Percentiles rank a stretch among this genome's conserved stretches.
These are phyloP conservation scores for Micromys minutus DNA, from an alignment of 2,113 vertebrate genomes.

Conservation along the genomic window DNA sequence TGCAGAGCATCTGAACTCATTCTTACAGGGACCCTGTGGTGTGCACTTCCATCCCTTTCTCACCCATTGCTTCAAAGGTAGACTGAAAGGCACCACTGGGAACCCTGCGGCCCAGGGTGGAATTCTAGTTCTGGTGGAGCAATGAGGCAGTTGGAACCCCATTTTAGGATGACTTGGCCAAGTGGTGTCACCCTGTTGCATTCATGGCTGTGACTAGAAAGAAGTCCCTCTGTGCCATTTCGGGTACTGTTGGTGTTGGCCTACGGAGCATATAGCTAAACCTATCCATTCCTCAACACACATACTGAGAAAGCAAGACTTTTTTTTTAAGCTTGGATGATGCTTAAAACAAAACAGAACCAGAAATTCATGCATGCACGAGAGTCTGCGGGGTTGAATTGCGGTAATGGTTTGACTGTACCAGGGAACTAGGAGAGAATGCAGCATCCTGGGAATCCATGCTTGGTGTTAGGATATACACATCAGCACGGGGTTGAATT, in stretches of 20 bases:
- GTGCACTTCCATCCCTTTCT: neutral
- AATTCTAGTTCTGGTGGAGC: neutral
- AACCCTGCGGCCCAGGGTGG: neutral
- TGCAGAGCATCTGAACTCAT: neutral
- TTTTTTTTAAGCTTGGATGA: slow-evolving; percentile 13
- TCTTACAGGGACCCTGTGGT: neutral
- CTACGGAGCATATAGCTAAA: neutral
- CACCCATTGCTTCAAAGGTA: neutral
- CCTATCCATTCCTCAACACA: neutral
- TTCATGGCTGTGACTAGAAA: neutral
- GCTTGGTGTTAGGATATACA: neutral
- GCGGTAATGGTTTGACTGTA: neutral
- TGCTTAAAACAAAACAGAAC: slow-evolving; percentile 49
- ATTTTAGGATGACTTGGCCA: neutral
- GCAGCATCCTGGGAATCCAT: neutral
- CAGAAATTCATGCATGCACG: neutral
- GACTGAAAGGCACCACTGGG: neutral
- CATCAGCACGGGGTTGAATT: neutral
- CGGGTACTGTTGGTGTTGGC: neutral
- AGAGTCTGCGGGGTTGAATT: neutral
- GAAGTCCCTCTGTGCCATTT: neutral
- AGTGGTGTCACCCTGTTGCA: neutral
- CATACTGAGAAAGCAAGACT: neutral
- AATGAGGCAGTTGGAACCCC: neutral
- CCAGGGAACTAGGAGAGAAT: neutral